Evolutionary conservation across 2,888 invertebrate species (phyloP), one percentile per base, ranked within the genome.

Genomic region (Drosophila mulleri): DNA sequence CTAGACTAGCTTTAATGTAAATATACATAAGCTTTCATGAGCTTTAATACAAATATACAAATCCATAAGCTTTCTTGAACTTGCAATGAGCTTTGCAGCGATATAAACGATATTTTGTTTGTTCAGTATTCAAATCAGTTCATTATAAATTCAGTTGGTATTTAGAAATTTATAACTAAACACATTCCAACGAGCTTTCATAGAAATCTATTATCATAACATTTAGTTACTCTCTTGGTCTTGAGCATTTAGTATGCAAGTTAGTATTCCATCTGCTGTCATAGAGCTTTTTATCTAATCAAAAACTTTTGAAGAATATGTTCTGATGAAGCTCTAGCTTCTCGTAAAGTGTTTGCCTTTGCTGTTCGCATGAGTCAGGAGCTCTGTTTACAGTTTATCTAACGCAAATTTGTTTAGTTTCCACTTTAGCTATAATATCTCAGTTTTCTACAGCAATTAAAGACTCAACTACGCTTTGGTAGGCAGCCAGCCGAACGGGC

Each of bases 391-490:
- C 59, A 39, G 26, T 23, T 20, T 14, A 20, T 8, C 29, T n/a
- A 16, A 29, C 23, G 58, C 29, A 35, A 48, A 60, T 60, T 48
- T 64, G 41, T 11, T 23, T 8, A 35, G 32, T 39, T 59, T 41
- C 39, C 64, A 47, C 47, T 37, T 12, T 16, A 2, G 37, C 16
- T 44, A 66, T 66, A 39, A 66, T 32, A 45, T 66, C 67, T 58
- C 11, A 54, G 18, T 45, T 62, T 18, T 9, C 37, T 18, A n/a
- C 45, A 67, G 26, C 37, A 53, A 45, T 66, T 32, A 39, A 54
- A 8, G 12, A 32, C 37, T 18, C 9, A 29, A 18, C 41, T n/a
- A n/a, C 54, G n/a, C 54, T 41, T 5, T 20, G 44, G 32, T 16
- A 12, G 16, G 20, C 56, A 44, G 3, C 14, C 26, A 18, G 18